These are phyloP conservation scores for Drosophila lini DNA, from an alignment of 1,140 invertebrate genomes.

Conservation along the genomic window DNA sequence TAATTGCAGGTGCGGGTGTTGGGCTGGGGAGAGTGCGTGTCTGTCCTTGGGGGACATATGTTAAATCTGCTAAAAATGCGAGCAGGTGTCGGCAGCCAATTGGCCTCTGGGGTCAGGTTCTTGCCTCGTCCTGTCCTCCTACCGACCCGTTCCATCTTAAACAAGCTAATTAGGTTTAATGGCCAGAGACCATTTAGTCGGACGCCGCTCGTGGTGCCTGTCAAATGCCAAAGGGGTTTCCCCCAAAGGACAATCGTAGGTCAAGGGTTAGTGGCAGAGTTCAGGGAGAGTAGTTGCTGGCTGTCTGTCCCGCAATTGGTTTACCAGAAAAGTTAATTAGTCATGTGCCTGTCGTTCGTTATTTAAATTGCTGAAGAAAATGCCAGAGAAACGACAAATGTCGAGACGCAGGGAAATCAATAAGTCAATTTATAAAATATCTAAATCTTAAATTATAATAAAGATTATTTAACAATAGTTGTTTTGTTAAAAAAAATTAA, in stretches of 20 bases:
- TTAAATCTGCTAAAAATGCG: conserved; percentile 56
- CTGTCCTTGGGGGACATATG: conserved; percentile 27
- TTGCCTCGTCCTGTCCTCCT: not conserved
- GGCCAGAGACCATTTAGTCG: conserved; percentile 47
- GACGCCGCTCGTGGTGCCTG: conserved; percentile 13
- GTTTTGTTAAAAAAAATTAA: not conserved
- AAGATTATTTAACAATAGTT: not conserved
- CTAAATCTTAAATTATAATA: not conserved
- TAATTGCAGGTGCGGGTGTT: conserved; percentile 54
- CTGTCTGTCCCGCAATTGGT: conserved; percentile 6
- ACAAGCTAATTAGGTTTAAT: conserved; percentile 74
- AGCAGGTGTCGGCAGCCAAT: conserved; percentile 54
- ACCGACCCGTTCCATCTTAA: conserved; percentile 39
- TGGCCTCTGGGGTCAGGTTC: conserved; percentile 37
- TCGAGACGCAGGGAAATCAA: conserved; percentile 3
- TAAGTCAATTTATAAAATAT: not conserved
- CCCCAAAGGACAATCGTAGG: conserved; percentile 43
- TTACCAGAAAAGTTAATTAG: conserved; percentile 30
- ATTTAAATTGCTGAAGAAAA: conserved; percentile 16
- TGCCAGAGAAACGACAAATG: not conserved
- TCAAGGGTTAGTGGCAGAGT: conserved; percentile 31
- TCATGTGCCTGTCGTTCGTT: conserved; percentile 31
- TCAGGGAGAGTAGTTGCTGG: conserved; percentile 8
- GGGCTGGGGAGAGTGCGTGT: conserved; percentile 11
- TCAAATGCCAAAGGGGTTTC: conserved; percentile 34